phyloP scores from a whole-genome alignment of 2,113 vertebrate genomes.

The Numenius arquata region DNA sequence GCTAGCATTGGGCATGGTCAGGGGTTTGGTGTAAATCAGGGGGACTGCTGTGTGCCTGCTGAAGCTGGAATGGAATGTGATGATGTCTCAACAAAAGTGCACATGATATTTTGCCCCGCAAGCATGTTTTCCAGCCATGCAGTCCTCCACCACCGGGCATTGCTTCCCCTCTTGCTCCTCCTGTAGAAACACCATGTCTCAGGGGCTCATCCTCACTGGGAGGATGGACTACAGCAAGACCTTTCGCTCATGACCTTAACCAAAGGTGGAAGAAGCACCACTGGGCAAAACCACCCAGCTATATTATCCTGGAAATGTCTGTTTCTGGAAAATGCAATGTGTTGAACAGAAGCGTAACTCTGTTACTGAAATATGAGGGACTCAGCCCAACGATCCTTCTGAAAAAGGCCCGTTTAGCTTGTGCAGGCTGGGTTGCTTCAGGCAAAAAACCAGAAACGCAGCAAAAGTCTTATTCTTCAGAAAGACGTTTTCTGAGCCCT shows the following conservation, averaged over 20 bases:
- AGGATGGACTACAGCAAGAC: not conserved
- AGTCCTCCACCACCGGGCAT: not conserved
- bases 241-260: not conserved
- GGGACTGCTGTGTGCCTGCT: not conserved
- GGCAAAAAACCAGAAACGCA: not conserved
- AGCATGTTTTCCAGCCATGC: not conserved
- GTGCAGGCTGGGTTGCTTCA: not conserved
- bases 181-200: not conserved
- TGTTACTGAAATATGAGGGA: not conserved
- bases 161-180: not conserved
- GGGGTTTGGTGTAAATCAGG: not conserved
- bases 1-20: fast-evolving
- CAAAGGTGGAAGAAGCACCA: not conserved
- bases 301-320: not conserved
- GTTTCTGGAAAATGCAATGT: not conserved
- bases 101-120: not conserved
- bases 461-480: not conserved
- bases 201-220: not conserved
- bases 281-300: not conserved
- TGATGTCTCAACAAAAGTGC: not conserved
- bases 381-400: not conserved
- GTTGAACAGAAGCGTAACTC: not conserved
- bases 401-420: not conserved
- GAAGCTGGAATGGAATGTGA: not conserved
- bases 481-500: not conserved